phyloP scores from a whole-genome alignment of 2,888 invertebrate species.

The Latheticus oryzae region DNA sequence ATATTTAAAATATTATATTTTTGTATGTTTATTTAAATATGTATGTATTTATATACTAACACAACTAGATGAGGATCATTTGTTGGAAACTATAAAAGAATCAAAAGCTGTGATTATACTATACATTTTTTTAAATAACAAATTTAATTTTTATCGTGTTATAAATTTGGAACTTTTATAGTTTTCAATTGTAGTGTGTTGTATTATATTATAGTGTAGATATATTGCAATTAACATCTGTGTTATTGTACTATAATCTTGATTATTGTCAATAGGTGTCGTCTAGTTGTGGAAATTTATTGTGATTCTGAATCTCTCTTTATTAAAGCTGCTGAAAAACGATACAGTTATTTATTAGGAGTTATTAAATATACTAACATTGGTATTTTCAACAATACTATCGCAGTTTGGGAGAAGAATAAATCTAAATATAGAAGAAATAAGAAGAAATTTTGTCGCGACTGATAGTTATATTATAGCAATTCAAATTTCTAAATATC shows the following conservation, averaged over 20 bases:
- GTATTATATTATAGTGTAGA: constrained; percentile 4
- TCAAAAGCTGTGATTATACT: constrained; percentile 20
- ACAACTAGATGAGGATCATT: constrained; percentile 39
- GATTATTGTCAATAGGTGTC: constrained; percentile 17
- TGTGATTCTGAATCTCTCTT: constrained; percentile 35
- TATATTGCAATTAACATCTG: constrained; percentile 22
- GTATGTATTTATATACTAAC: constrained; percentile 31
- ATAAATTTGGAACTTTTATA: constrained; percentile 11
- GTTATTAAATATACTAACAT: too few species aligned
- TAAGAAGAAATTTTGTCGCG: too few species aligned
- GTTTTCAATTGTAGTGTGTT: constrained; percentile 26
- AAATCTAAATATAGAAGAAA: too few species aligned
- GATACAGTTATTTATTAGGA: too few species aligned
- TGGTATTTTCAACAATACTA: too few species aligned
- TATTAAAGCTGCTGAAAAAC: constrained; percentile 25
- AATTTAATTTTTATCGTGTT: constrained; percentile 2
- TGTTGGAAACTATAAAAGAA: constrained; percentile 31
- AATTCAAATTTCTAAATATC: too few species aligned
- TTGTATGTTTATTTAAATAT: constrained; percentile 32
- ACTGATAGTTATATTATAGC: too few species aligned
- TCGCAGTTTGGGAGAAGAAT: too few species aligned
- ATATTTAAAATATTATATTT: too few species aligned
- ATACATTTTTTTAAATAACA: too few species aligned
- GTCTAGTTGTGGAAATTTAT: constrained; percentile 39
- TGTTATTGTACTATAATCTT: constrained; percentile 20